Conservation (phyloP, 2,888 invertebrate species). For the Tiphia femorata region DNA sequence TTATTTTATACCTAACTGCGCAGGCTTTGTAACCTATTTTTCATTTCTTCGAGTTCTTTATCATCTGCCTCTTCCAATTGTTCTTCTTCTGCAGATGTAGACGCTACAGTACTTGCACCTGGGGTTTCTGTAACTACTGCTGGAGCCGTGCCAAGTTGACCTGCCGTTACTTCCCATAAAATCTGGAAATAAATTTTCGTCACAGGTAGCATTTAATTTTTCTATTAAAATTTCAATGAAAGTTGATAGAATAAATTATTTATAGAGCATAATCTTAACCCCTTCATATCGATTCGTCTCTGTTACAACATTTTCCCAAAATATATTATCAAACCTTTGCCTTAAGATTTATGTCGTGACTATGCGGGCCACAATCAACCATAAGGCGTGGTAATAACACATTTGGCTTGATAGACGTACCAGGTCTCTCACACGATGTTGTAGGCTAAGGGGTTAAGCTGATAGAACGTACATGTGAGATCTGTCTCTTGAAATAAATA, state of each 20-base stretch:
- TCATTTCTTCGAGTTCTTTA: constrained; percentile 92
- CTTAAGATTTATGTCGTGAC: no score
- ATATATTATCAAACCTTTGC: no score
- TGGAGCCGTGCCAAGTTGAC: constrained; percentile 93
- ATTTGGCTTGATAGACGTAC: no score
- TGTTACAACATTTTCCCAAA: no score
- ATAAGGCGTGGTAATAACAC: no score
- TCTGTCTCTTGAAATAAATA: no score
- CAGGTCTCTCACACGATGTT: no score
- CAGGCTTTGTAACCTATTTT: constrained; percentile 87
- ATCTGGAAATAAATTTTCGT: constrained; percentile 74
- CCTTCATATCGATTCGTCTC: no score
- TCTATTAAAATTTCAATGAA: constrained; percentile 1
- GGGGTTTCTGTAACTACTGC: constrained; percentile 78
- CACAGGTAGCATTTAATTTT: background rate
- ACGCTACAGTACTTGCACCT: constrained; percentile 72
- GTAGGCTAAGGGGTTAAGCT: no score
- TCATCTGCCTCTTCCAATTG: constrained; percentile 76
- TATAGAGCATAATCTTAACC: no score
- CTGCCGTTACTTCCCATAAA: constrained; percentile 90
- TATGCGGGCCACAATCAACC: no score
- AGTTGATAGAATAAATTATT: background rate
- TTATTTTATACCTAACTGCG: constrained; percentile 89
- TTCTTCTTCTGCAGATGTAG: constrained; percentile 75
- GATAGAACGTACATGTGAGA: no score